Evolutionary conservation across 1,140 invertebrate species (phyloP), one percentile per base, ranked within the genome.

Genomic region (Leptinotarsa undecemlineata): DNA sequence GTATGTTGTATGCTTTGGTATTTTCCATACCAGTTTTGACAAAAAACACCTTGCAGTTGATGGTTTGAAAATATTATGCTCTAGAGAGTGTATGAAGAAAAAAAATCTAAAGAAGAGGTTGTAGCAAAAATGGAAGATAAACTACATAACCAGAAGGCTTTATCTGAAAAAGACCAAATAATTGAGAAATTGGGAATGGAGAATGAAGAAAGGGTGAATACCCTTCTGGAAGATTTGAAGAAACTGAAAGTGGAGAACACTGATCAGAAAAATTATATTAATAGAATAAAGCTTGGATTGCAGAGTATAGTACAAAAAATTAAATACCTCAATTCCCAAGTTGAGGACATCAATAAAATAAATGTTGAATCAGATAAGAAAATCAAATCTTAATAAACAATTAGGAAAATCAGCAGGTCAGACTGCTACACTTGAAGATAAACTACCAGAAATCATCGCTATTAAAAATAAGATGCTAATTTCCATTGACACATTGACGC

Each of bases 21-120:
- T 64, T 20, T 64, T 64, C 3, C 62, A 64, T 26, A 19, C 62
- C 23, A 64, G 3, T 19, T 64, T 64, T 19, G 62, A 64, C 62
- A 15, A 19, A 20, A 64, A 64, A 20, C 62, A 20, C 19, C 6
- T 64, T 19, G 8, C 19, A 64, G 19, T 64, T 15, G 62, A 64
- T n/a, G 62, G 14, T 21, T 26, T n/a, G 13, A 14, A 64, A 64
- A 64, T 64, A 14, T 13, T 64, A 1, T n/a, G 23, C 23, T 64
- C 62, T 14, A 64, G 19, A 26, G 19, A 64, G 0, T 64, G 62
- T 15, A 21, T 64, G 13, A 64, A 6, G 19, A 64, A 64, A 64
- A 63, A 64, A 64, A 64, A 21, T 3, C 11, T 63, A 4, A 14
- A 14, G 13, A 63, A 23, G 61, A 63, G 21, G n/a, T 2, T 63